A percentile compares a stretch with the other conserved stretches of the same genome.
Conservation (phyloP, 2,113 vertebrate species). For the Regulus satrapa region DNA sequence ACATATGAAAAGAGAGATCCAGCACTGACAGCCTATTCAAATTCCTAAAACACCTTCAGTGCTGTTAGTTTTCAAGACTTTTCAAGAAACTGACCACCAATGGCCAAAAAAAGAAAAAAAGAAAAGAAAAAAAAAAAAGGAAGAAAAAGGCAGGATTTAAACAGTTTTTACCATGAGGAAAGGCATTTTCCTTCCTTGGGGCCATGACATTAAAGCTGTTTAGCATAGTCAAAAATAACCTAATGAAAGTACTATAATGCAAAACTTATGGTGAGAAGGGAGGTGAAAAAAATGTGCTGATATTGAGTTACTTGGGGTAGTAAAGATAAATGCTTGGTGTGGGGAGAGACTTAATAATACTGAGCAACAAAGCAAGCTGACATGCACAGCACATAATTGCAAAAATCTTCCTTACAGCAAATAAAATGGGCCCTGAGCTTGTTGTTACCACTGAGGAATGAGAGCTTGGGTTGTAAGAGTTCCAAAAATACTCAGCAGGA, state of each 20-base stretch:
- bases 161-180: not conserved
- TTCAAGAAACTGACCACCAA: not conserved
- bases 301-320: not conserved
- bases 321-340: not conserved
- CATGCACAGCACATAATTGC: not conserved
- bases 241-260: not conserved
- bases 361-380: not conserved
- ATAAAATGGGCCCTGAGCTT: not conserved
- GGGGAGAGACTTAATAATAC: not conserved
- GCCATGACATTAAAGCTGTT: not conserved
- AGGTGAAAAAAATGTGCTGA: not conserved
- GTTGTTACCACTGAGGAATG: not conserved
- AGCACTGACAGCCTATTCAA: not conserved
- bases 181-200: not conserved
- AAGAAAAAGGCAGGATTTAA: not conserved
- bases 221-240: not conserved
- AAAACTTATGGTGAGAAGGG: not conserved
- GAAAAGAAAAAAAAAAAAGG: not conserved
- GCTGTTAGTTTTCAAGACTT: not conserved
- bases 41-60: not conserved
- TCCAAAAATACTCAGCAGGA: not conserved
- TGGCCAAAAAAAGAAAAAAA: not conserved
- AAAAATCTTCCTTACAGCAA: not conserved
- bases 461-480: not conserved
- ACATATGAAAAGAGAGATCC: not conserved